Evolutionary conservation across 1,140 invertebrate species (phyloP).

Genomic region (Lutraria rhynchaena): DNA sequence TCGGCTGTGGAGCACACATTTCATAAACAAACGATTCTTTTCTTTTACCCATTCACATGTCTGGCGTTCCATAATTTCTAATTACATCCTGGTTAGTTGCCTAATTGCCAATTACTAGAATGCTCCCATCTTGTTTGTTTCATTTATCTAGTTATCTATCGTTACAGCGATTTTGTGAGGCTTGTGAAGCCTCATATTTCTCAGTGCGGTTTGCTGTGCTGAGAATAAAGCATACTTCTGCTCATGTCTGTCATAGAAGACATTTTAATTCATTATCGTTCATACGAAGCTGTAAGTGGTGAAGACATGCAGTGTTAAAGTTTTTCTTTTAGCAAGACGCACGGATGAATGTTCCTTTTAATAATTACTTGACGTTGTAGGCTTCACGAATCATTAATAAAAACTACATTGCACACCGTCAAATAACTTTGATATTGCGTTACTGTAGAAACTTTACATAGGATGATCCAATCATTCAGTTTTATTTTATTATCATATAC

Average conservation of each 20-base stretch:
- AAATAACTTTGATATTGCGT: no score
- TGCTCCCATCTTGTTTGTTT: conserved; percentile 3
- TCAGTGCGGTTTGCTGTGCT: background rate
- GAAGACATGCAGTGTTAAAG: no score
- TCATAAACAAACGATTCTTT: conserved; percentile 6
- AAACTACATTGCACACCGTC: no score
- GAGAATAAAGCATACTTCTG: background rate
- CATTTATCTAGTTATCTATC: conserved; percentile 16
- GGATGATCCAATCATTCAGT: no score
- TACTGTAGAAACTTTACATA: no score
- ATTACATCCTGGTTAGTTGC: conserved; percentile 40
- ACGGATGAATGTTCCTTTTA: no score
- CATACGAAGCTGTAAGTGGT: no score
- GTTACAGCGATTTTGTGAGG: background rate
- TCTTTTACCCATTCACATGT: background rate
- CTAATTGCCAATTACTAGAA: conserved; percentile 42
- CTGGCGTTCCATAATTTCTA: conserved; percentile 23
- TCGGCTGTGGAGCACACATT: no score
- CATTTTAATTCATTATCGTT: conserved; percentile 1
- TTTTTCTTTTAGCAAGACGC: no score
- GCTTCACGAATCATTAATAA: no score
- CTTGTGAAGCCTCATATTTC: background rate
- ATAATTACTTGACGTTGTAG: no score
- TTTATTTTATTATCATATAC: no score
- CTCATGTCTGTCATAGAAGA: background rate